Percentiles rank a stretch among this genome's conserved stretches.
Conservation (phyloP, 2,113 vertebrate genomes). For the Petrocephalus zakoni region DNA sequence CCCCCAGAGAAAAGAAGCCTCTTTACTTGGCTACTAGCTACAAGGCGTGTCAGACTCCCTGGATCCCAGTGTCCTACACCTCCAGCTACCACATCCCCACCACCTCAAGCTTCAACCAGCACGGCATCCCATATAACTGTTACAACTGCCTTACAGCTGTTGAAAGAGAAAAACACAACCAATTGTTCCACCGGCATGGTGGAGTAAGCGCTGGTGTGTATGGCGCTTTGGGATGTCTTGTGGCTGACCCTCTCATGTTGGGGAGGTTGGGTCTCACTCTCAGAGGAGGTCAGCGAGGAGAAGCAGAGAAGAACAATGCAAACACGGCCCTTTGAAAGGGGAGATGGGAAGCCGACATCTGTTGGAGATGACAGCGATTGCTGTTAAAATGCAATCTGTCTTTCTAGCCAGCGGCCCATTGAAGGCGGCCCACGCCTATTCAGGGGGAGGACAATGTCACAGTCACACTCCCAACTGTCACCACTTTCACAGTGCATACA, state of each 20-base stretch:
- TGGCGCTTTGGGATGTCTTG: not conserved
- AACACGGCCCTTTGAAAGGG: slow-evolving; percentile 62
- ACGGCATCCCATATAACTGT: not conserved
- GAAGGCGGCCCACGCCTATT: slow-evolving; percentile 37
- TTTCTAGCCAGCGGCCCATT: slow-evolving; percentile 63
- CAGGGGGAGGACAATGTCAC: slow-evolving; percentile 48
- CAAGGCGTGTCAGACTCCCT: not conserved
- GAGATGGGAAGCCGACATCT: slow-evolving; percentile 70
- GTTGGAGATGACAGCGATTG: slow-evolving; percentile 73
- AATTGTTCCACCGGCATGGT: not conserved
- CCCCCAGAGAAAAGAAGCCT: slow-evolving; percentile 4
- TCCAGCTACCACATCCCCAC: not conserved
- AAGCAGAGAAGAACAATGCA: slow-evolving; percentile 65
- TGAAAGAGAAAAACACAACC: not conserved
- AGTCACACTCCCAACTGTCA: slow-evolving; percentile 56
- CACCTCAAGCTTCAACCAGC: not conserved
- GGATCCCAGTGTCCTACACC: not conserved
- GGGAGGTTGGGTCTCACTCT: slow-evolving; percentile 29
- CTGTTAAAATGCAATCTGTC: slow-evolving; percentile 70
- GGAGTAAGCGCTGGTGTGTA: not conserved
- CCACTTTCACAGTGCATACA: not conserved
- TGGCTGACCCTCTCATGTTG: not conserved
- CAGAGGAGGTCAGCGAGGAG: slow-evolving; percentile 50
- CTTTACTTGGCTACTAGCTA: slow-evolving; percentile 18
- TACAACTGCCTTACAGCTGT: not conserved